Evolutionary conservation across 1,140 invertebrate species (phyloP).

Genomic region (Mizuhopecten yessoensis): DNA sequence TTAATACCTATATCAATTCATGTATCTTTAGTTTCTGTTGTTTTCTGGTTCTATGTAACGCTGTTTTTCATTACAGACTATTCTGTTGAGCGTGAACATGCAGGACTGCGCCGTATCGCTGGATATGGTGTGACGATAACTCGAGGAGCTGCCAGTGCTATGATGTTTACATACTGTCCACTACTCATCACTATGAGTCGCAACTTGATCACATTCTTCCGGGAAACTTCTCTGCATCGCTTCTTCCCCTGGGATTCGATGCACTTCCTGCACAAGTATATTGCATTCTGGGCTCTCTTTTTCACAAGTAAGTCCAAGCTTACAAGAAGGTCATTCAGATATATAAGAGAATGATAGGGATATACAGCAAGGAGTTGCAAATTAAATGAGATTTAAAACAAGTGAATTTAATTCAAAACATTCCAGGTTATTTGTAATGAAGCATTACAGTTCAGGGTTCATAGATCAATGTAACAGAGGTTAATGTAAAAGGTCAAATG

Average conservation of each 20-base stretch:
- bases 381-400: no score
- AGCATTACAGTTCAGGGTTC: no score
- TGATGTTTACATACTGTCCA: slow-evolving; percentile 98
- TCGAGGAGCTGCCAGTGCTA: slow-evolving; percentile 96
- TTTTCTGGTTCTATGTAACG: no score
- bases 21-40: no score
- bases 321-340: background rate
- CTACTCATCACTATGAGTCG: slow-evolving; percentile 98
- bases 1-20: no score
- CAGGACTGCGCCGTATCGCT: slow-evolving; percentile 98
- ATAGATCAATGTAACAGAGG: no score
- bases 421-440: no score
- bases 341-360: background rate
- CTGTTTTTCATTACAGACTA: slow-evolving; percentile 70
- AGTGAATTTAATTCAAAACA: no score
- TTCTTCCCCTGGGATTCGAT: slow-evolving; percentile 99
- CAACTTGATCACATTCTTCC: slow-evolving; percentile 97
- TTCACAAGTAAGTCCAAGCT: slow-evolving; percentile 86
- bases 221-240: slow-evolving; percentile 98
- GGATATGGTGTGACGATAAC: slow-evolving; percentile 99
- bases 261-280: slow-evolving; percentile 99
- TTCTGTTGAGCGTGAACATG: slow-evolving; percentile 90
- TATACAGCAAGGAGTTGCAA: background rate
- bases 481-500: no score
- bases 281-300: slow-evolving; percentile 96